Conservation (phyloP, 2,797 vertebrate species). For the Sphenopsis melanotis region DNA sequence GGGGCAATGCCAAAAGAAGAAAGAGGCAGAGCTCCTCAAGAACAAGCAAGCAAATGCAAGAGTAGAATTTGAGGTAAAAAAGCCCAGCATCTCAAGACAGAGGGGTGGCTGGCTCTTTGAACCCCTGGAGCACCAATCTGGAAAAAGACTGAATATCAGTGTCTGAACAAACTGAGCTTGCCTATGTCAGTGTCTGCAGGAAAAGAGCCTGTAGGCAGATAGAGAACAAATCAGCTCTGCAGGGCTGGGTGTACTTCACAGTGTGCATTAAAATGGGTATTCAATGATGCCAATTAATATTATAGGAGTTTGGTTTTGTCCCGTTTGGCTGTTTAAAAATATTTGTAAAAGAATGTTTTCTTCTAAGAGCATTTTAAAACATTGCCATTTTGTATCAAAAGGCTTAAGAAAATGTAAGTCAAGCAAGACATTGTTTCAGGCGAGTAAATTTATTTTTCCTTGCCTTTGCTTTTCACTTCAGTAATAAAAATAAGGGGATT, state of each 20-base stretch:
- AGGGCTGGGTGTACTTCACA: background rate
- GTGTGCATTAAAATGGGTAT: background rate
- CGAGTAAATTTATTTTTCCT: background rate
- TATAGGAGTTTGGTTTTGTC: background rate
- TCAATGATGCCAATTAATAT: background rate
- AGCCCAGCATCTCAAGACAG: background rate
- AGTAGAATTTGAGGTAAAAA: background rate
- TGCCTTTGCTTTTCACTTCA: background rate
- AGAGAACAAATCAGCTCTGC: background rate
- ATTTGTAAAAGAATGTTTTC: background rate
- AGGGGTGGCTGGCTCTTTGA: background rate
- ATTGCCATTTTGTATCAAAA: background rate
- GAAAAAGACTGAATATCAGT: background rate
- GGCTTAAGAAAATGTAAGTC: background rate
- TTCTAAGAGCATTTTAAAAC: background rate
- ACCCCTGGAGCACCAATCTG: background rate
- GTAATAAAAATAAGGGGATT: background rate
- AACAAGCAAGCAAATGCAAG: background rate
- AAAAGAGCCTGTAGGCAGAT: background rate
- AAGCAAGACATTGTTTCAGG: background rate
- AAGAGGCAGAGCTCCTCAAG: background rate
- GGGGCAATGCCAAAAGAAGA: background rate
- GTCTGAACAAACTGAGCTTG: background rate
- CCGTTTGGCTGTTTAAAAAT: background rate
- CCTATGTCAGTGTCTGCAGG: background rate